Evolutionary conservation across 2,888 invertebrate species (phyloP).

Genomic region (Rhabditoides inermis): DNA sequence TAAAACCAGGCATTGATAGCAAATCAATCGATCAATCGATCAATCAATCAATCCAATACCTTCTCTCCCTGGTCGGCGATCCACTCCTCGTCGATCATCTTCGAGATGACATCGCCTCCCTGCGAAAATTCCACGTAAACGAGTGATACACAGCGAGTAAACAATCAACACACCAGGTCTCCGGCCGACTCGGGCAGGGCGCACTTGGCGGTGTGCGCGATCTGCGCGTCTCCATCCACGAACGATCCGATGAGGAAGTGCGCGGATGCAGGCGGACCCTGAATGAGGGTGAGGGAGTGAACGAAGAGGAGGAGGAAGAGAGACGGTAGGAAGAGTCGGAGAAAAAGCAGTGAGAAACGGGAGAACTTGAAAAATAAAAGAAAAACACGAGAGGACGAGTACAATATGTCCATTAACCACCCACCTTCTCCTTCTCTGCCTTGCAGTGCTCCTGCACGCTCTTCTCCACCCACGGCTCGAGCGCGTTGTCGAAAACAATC

Average conservation of each 20-base stretch:
- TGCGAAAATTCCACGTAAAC: no score
- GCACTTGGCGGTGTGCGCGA: conserved; percentile 8
- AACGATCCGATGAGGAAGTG: conserved; percentile 5
- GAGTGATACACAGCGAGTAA: not conserved
- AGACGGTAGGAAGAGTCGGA: no score
- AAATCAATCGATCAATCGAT: no score
- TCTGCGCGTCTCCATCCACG: conserved; percentile 3
- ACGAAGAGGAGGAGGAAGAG: not conserved
- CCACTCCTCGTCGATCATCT: conserved; percentile 6
- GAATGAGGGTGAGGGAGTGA: not conserved
- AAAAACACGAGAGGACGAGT: no score
- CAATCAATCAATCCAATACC: no score
- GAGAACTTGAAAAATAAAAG: no score
- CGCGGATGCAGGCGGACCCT: conserved; percentile 3
- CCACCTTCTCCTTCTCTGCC: no score
- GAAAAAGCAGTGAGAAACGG: not conserved
- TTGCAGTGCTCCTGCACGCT: no score
- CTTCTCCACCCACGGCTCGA: no score
- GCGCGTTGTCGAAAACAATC: no score
- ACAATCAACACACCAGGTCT: conserved; percentile 1
- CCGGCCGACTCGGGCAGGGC: conserved; percentile 5
- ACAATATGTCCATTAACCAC: no score
- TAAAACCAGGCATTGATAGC: no score
- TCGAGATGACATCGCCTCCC: conserved; percentile 4
- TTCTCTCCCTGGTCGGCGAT: conserved; percentile 3